These are phyloP conservation scores for Ceyx cyanopectus DNA, from an alignment of 2,113 vertebrate species.

Conservation along the genomic window DNA sequence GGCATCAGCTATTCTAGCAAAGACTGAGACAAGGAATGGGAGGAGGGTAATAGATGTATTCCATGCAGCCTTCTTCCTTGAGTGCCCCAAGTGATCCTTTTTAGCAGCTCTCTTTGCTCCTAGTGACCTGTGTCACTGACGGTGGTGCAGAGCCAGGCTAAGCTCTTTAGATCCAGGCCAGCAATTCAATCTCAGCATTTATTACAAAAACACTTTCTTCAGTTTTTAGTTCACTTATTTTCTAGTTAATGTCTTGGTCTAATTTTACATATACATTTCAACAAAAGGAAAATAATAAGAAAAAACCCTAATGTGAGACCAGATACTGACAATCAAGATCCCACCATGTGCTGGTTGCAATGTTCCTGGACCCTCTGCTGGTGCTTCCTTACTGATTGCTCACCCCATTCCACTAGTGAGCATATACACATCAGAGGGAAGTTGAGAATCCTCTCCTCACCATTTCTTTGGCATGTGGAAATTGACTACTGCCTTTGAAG, in stretches of 20 bases:
- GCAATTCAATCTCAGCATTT: not conserved
- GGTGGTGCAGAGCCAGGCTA: not conserved
- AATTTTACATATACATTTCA: not conserved
- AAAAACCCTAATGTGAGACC: not conserved
- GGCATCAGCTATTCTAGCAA: not conserved
- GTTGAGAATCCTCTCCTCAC: not conserved
- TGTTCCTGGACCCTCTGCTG: fast-evolving
- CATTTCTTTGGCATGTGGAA: not conserved
- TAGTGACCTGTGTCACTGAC: not conserved
- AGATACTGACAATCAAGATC: not conserved
- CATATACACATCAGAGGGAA: fast-evolving
- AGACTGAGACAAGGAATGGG: not conserved
- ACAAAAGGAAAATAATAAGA: not conserved
- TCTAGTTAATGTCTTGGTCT: not conserved
- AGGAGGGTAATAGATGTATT: not conserved
- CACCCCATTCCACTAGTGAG: not conserved
- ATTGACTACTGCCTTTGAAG: not conserved
- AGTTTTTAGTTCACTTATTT: not conserved
- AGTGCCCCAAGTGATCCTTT: not conserved
- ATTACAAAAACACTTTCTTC: not conserved
- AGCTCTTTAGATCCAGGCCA: not conserved
- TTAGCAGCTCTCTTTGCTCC: not conserved
- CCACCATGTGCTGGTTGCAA: no score
- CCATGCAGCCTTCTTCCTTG: not conserved
- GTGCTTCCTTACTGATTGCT: not conserved